Base-by-base conservation (phyloP, 2,113 vertebrate species). In the Sander vitreus region DNA sequence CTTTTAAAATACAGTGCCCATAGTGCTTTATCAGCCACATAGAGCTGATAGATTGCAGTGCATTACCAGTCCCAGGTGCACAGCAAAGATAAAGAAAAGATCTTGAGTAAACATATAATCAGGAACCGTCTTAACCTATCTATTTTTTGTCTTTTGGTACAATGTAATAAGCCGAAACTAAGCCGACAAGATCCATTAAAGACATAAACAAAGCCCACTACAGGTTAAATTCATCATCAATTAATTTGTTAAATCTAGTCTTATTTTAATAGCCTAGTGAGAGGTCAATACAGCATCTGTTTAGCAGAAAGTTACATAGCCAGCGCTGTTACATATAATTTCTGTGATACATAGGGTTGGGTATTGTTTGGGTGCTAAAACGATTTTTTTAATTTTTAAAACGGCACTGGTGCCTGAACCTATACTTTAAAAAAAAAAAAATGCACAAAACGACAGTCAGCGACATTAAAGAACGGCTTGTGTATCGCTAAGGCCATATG, bases 1-100 rank as follows among this genome's bases (percentile, higher is more conserved):
- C 55, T 27, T 85, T 81, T 70, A 36, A 67, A 78, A 68, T 47
- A 48, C 30, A 47, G 63, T 60, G 83, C 57, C 67, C 58, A 11
- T 36, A 14, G 63, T 57, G 58, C 30, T 57, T 69, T 65, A 74
- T 80, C 62, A 76, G 73, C 33, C 5, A 39, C 39, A 48, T 1
- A 2, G 3, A 30, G 72, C 77, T 81, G 59, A 83, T 64, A 15
- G 10, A 23, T 9, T 51, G 19, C 57, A 55, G 25, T 48, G 14
- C 48, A 21, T 11, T 30, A 13, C 47, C 39, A 36, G 55, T 75
- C 73, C 74, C 81, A 88, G 79, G 81, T 89, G 80, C 67, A 70
- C 12, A 67, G 79, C 73, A 48, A 27, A 78, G 78, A 84, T 73
- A 76, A 53, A 33, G 48, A 50, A 16, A 10, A 16, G 23, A 9